Evolutionary conservation across 1,140 invertebrate genomes (phyloP).

Genomic region (Acromyrmex charruanus): DNA sequence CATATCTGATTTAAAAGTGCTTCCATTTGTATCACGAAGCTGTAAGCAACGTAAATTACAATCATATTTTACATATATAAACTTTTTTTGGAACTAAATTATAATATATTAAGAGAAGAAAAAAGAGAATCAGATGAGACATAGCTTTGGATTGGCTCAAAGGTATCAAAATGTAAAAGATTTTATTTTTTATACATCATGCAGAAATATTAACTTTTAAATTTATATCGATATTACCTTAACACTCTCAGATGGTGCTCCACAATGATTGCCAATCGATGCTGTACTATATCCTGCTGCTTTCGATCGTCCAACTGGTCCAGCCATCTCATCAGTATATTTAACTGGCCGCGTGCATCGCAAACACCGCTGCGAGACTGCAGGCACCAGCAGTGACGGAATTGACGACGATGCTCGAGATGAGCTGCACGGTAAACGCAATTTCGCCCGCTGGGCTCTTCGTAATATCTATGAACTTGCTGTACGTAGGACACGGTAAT

Average conservation of each 20-base stretch:
- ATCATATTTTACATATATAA: neutral
- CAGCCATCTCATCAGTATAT: constrained; percentile 48
- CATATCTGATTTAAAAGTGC: constrained; percentile 75
- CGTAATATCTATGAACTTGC: constrained; percentile 40
- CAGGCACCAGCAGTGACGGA: constrained; percentile 60
- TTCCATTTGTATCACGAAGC: constrained; percentile 75
- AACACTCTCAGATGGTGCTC: constrained; percentile 72
- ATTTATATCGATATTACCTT: constrained; percentile 57
- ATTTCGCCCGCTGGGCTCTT: constrained; percentile 54
- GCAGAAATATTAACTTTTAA: neutral
- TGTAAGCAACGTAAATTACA: constrained; percentile 46
- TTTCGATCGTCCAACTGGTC: neutral
- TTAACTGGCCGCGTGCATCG: constrained; percentile 71
- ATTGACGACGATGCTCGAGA: constrained; percentile 46
- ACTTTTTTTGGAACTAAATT: neutral
- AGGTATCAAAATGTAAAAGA: neutral
- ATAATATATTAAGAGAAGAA: neutral
- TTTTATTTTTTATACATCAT: neutral
- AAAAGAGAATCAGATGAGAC: no score
- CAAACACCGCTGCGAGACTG: constrained; percentile 68
- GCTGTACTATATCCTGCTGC: neutral
- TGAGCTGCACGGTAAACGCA: constrained; percentile 27
- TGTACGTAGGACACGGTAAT: constrained; percentile 49
- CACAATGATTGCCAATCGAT: constrained; percentile 64
- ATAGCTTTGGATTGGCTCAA: neutral